These are phyloP conservation scores for Charina bottae DNA, from an alignment of 2,113 vertebrate genomes.

Conservation along the genomic window DNA sequence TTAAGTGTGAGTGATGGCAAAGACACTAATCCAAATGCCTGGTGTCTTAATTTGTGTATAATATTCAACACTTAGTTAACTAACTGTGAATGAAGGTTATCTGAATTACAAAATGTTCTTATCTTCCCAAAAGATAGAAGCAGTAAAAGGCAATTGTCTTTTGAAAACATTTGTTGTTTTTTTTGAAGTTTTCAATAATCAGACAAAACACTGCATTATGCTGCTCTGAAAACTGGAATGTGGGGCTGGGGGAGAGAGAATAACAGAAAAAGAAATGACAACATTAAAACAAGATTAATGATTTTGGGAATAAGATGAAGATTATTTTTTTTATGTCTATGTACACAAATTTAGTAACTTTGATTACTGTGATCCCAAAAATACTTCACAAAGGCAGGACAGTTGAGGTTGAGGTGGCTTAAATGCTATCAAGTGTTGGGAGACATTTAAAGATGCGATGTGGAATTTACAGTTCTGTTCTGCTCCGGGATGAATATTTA, in stretches of 20 bases:
- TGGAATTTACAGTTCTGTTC: background rate
- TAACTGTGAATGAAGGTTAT: conserved; percentile 67
- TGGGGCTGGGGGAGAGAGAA: background rate
- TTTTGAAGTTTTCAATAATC: background rate
- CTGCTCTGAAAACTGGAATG: background rate
- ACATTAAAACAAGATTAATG: background rate
- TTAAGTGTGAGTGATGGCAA: conserved; percentile 70
- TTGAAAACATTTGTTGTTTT: background rate
- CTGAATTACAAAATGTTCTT: conserved; percentile 58
- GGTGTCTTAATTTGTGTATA: conserved; percentile 63
- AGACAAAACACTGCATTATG: accelerated
- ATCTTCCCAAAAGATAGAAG: background rate
- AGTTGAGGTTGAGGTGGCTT: background rate
- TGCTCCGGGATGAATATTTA: background rate
- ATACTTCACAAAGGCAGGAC: background rate
- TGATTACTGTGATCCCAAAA: background rate
- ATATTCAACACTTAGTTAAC: conserved; percentile 67
- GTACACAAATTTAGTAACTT: background rate
- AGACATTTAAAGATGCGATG: background rate
- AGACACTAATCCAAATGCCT: conserved; percentile 65
- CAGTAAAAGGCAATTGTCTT: background rate
- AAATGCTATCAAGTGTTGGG: background rate
- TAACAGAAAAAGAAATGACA: accelerated
- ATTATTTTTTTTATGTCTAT: background rate
- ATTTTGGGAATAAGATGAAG: background rate